Evolutionary conservation across 1,140 invertebrate species (phyloP), one percentile per base, ranked within the genome.

Genomic region (Diachasmimorpha longicaudata): DNA sequence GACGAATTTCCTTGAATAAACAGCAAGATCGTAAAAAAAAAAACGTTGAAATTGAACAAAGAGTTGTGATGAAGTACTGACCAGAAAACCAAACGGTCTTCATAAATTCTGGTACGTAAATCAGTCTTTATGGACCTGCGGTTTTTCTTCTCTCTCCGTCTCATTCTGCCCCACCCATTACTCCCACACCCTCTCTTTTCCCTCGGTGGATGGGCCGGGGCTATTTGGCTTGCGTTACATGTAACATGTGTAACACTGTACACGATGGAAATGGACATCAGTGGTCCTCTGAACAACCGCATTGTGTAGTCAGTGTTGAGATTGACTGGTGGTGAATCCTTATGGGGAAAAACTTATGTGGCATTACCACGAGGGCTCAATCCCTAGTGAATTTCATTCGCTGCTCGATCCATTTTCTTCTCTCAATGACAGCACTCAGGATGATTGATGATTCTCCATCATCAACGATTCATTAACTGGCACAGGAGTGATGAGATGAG

Each of bases 41-140:
- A 67, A 31, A 63, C 19, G 23, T 10, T 25, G 23, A 74, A 70
- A 52, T 48, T 37, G 16, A 69, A 23, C 77, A 78, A 79, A 80
- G 74, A 80, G 77, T 69, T 77, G 78, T 75, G 80, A 82, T 85
- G 83, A 85, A 87, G 85, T 86, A 86, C 81, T 81, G 80, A 76
- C 72, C 48, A 84, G 84, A 86, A 85, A 85, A 86, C 80, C 84
- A 79, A 86, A 85, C 84, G 80, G 81, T 85, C 85, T 85, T 85
- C 85, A 85, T 87, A 87, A 87, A 87, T 87, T 31, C 82, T 81
- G 69, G 75, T 78, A 79, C 85, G 84, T 87, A 87, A 87, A 86
- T 86, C 86, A 87, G 83, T 83, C 83, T 85, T 88, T 86, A 87
- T 86, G 79, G 85, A 86, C 81, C 85, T 82, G 79, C 55, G 71